Evolutionary conservation across 1,140 invertebrate species (phyloP), one percentile per base, ranked within the genome.

Genomic region (Apis laboriosa): DNA sequence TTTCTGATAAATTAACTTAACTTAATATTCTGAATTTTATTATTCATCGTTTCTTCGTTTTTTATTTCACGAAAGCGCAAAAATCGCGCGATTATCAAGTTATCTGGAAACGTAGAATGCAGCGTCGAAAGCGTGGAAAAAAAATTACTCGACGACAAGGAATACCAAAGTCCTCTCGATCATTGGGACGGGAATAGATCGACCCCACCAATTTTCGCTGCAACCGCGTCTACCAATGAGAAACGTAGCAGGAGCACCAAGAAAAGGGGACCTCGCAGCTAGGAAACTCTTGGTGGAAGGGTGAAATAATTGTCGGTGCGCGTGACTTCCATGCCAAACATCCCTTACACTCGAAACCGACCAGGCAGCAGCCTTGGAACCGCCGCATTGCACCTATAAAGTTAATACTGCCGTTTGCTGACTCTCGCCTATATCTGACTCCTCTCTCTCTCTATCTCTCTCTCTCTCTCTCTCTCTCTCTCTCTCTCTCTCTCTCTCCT

Each of bases 301-400:
- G 88, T 89, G 87, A 92, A 92, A 93, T 92, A 92, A 93, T 92
- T 93, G 92, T 91, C 83, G 85, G 82, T 74, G 89, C 89, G 89
- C 92, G 91, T 93, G 92, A 92, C 92, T 92, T 84, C 81, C 89
- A 92, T 93, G 84, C 89, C 89, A 90, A 92, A 86, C 84, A 88
- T 90, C 86, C 83, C 84, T 85, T 84, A 86, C 76, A 80, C 84
- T 84, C 66, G 85, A 77, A 87, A 75, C 79, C 81, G 77, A 79
- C 86, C 77, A 87, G 84, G 86, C 85, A 84, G 86, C 85, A 87
- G 84, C 88, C 86, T 67, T 86, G 75, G 87, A 90, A 92, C 87
- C 89, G 89, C 91, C 90, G 91, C 91, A 92, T 88, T 92, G 91
- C 90, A 91, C 90, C 91, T 89, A 92, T 92, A 92, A 92, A 92